These are phyloP conservation scores for Pantherophis alleghaniensis DNA, from an alignment of 2,797 vertebrate genomes.

Conservation along the genomic window DNA sequence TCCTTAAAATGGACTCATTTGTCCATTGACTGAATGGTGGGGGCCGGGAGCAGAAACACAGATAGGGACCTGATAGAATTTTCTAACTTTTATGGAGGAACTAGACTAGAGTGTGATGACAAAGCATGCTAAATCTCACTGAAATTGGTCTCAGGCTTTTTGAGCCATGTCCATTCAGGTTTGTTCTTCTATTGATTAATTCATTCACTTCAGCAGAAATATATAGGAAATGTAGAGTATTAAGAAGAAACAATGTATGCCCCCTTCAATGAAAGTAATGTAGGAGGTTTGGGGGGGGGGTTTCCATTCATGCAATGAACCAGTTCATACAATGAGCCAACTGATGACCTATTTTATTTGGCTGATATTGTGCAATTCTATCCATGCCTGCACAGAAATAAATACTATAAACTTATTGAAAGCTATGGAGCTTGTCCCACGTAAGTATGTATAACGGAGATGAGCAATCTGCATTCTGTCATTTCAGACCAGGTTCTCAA, in stretches of 20 bases:
- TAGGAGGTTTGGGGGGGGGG: not conserved
- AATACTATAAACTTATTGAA: not conserved
- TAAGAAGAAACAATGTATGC: not conserved
- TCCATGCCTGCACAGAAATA: not conserved
- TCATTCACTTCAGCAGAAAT: not conserved
- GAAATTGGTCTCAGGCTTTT: not conserved
- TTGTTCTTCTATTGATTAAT: not conserved
- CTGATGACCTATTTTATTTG: not conserved
- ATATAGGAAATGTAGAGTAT: not conserved
- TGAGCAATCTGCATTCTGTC: not conserved
- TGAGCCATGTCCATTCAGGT: not conserved
- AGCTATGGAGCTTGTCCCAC: not conserved
- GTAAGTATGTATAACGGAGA: not conserved
- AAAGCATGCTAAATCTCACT: not conserved
- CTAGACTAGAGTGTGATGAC: not conserved
- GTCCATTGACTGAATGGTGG: not conserved
- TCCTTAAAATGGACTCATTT: not conserved
- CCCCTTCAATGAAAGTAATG: not conserved
- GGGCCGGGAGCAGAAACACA: not conserved
- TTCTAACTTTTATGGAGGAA: not conserved
- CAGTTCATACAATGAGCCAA: not conserved
- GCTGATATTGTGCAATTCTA: not conserved
- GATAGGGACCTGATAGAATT: not conserved
- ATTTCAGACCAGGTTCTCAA: not conserved
- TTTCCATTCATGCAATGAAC: not conserved